These are phyloP conservation scores for Zaprionus camerounensis DNA, from an alignment of 1,140 invertebrate species.

Conservation along the genomic window DNA sequence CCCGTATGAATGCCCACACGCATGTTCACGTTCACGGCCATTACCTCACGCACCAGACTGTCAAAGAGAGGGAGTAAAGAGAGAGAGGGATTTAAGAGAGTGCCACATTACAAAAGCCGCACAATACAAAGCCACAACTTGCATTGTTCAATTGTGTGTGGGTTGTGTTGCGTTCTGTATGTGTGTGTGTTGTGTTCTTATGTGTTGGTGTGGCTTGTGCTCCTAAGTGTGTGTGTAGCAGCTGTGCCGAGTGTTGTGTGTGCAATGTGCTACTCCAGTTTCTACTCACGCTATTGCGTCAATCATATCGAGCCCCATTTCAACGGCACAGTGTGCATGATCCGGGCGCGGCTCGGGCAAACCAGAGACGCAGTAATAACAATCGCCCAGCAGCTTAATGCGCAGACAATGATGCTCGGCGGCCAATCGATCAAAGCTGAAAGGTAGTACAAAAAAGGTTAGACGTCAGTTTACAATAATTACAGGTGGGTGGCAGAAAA, in stretches of 20 bases:
- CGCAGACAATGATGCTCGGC: slow-evolving; percentile 95
- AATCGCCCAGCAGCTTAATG: slow-evolving; percentile 96
- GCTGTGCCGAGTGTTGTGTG: slow-evolving; percentile 11
- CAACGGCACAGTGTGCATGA: slow-evolving; percentile 96
- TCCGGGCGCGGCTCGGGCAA: slow-evolving; percentile 94
- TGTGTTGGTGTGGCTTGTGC: slow-evolving; percentile 6
- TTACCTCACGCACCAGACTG: slow-evolving; percentile 94
- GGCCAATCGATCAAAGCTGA: slow-evolving; percentile 95
- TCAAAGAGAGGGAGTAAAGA: slow-evolving; percentile 26
- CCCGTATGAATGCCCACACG: slow-evolving; percentile 97
- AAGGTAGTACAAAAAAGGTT: slow-evolving; percentile 24
- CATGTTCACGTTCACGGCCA: slow-evolving; percentile 97
- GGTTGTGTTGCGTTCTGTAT: background rate
- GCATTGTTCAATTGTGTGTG: slow-evolving; percentile 42
- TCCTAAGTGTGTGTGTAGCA: background rate
- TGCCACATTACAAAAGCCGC: slow-evolving; percentile 42
- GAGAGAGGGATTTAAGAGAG: slow-evolving; percentile 9
- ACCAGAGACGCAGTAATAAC: slow-evolving; percentile 97
- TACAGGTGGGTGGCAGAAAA: background rate
- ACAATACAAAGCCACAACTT: slow-evolving; percentile 43
- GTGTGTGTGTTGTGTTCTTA: background rate
- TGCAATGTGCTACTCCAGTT: slow-evolving; percentile 6
- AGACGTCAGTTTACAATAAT: background rate
- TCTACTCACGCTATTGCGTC: slow-evolving; percentile 96
- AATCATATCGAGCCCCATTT: slow-evolving; percentile 98